Conservation (phyloP, 2,888 invertebrate genomes). For the Lamproptera curius region DNA sequence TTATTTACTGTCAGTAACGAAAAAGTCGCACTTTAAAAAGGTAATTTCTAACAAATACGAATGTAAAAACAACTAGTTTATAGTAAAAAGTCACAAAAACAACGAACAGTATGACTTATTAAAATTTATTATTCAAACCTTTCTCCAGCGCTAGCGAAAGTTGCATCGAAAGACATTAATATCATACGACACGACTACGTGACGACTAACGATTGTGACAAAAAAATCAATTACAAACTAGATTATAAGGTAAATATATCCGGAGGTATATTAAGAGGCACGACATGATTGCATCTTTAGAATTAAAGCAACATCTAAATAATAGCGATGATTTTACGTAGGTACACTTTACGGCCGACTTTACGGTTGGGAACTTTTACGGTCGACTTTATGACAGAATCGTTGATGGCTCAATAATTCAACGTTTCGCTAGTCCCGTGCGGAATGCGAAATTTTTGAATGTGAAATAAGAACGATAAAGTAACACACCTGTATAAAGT, state of each 20-base stretch:
- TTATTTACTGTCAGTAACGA: too few species aligned
- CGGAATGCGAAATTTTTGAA: constrained; percentile 8
- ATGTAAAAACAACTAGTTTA: too few species aligned
- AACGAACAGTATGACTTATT: too few species aligned
- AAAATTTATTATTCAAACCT: too few species aligned
- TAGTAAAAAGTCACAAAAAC: too few species aligned
- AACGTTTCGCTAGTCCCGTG: constrained; percentile 3
- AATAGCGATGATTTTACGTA: constrained; percentile 18
- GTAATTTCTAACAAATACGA: too few species aligned
- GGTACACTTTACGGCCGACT: constrained; percentile 19
- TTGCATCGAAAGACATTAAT: too few species aligned
- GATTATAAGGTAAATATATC: too few species aligned
- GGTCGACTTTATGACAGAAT: constrained; percentile 15
- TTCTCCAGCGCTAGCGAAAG: neutral
- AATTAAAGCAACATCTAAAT: constrained; percentile 21
- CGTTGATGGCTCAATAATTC: constrained; percentile 18
- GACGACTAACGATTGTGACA: too few species aligned
- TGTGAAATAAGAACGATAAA: neutral
- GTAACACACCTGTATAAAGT: neutral
- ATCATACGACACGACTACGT: neutral
- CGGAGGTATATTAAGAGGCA: constrained; percentile 6
- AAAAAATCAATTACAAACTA: too few species aligned
- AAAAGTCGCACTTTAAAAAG: too few species aligned
- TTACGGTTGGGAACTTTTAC: constrained; percentile 13
- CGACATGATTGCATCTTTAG: constrained; percentile 16